Percentiles rank a stretch among this genome's conserved stretches.
phyloP scores from a whole-genome alignment of 1,140 invertebrate species.

The Parapsyche elsis region DNA sequence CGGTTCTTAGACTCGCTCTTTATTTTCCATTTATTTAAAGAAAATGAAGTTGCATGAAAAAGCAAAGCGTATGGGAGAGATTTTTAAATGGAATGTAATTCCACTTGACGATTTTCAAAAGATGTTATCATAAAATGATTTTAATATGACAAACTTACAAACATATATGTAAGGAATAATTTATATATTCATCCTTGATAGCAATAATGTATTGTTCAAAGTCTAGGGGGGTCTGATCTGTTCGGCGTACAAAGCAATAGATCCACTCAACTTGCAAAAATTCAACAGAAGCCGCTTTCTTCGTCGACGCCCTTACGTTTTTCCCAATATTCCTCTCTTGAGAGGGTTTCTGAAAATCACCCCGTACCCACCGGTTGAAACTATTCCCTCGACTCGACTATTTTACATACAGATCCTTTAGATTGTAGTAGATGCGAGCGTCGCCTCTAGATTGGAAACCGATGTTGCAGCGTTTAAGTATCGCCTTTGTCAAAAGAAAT shows the following conservation, averaged over 20 bases:
- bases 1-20: too few relatives aligned
- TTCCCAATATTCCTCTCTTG: neutral
- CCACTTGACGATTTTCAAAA: too few relatives aligned
- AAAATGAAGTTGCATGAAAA: too few relatives aligned
- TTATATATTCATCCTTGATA: too few relatives aligned
- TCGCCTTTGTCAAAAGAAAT: neutral
- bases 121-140: too few relatives aligned
- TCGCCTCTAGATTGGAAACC: neutral
- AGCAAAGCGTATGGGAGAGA: too few relatives aligned
- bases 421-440: neutral
- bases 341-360: neutral
- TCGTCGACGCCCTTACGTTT: constrained; percentile 7
- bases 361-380: neutral
- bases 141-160: too few relatives aligned
- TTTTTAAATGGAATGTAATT: too few relatives aligned
- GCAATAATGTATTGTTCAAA: too few relatives aligned
- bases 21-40: too few relatives aligned
- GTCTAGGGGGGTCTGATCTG: too few relatives aligned
- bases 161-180: too few relatives aligned
- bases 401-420: neutral
- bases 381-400: neutral
- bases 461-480: neutral
- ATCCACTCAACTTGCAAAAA: constrained; percentile 14
- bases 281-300: neutral
- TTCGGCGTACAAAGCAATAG: neutral